Evolutionary conservation across 2,888 invertebrate species (phyloP), one percentile per base, ranked within the genome.

Genomic region (Apamea crenata): DNA sequence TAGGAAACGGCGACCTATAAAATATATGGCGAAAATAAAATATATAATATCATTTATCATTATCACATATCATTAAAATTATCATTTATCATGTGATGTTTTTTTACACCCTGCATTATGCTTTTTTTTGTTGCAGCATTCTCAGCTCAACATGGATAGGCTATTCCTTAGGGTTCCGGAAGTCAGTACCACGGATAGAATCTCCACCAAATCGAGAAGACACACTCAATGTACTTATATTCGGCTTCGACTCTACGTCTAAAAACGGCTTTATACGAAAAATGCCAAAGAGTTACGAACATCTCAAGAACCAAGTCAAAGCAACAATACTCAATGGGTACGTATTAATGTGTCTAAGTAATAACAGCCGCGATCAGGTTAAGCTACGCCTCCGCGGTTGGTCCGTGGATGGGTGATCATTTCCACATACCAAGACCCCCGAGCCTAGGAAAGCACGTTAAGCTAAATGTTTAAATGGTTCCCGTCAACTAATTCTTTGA

Each of bases 171-270:
- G 96, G 96, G 0, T 91, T 94, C 80, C 93, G 96, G 0, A 90
- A 86, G 0, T 73, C 89, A 0, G 89, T 92, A 5, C 70, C 81
- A 4, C 85, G 88, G 4, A 77, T 80, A 0, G 65, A 83, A 0
- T 59, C 90, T 0, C 92, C 92, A 0, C 80, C 78, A 0, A 88
- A 90, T 1, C 82, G 92, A 16, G 91, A 91, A 47, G 85, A 92
- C 8, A 85, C 90, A 1, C 36, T 93, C 67, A 99, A 98, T 93
- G 98, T 99, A 0, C 94, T 99, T 0, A 98, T 99, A 97, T 97
- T 99, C 85, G 99, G 99, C 0, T 98, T 99, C 90, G 99, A 99
- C 95, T 99, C 99, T 0, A 94, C 99, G 1, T 99, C 99, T 0
- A 97, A 98, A 72, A 98, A 99, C 94, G 98, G 98, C 2, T 99